These are phyloP conservation scores for Zaprionus taronus DNA, from an alignment of 1,140 invertebrate genomes.

Conservation along the genomic window DNA sequence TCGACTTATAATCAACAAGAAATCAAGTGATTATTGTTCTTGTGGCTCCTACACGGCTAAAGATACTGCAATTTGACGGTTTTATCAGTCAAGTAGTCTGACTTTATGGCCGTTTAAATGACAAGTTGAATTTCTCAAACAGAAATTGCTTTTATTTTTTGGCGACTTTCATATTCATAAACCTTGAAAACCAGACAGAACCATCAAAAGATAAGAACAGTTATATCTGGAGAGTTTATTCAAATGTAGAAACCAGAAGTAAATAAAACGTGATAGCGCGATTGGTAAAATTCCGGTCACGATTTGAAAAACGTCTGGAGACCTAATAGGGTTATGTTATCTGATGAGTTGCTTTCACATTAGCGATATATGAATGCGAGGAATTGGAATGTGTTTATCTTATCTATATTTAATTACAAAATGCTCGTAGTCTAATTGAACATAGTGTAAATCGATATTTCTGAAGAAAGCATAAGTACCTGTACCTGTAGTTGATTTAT, in stretches of 20 bases:
- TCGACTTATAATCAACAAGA: constrained; percentile 9
- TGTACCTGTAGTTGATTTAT: background rate
- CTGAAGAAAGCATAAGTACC: background rate
- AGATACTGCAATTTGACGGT: background rate
- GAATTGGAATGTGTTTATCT: constrained; percentile 18
- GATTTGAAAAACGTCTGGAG: background rate
- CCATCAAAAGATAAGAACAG: background rate
- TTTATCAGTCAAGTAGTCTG: constrained; percentile 7
- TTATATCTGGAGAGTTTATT: background rate
- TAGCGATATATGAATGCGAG: background rate
- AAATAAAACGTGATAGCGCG: background rate
- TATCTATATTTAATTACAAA: constrained; percentile 18
- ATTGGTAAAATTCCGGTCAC: constrained; percentile 9
- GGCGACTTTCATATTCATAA: background rate
- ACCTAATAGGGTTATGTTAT: background rate
- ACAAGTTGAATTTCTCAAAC: background rate
- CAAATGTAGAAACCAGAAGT: background rate
- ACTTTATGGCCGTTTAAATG: background rate
- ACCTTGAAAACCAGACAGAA: background rate
- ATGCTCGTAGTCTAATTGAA: background rate
- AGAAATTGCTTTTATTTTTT: background rate
- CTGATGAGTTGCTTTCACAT: background rate
- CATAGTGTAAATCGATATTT: background rate
- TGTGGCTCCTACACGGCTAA: background rate
- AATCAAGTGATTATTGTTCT: constrained; percentile 21